phyloP scores from a whole-genome alignment of 2,797 vertebrate genomes.

The Picus viridis region DNA sequence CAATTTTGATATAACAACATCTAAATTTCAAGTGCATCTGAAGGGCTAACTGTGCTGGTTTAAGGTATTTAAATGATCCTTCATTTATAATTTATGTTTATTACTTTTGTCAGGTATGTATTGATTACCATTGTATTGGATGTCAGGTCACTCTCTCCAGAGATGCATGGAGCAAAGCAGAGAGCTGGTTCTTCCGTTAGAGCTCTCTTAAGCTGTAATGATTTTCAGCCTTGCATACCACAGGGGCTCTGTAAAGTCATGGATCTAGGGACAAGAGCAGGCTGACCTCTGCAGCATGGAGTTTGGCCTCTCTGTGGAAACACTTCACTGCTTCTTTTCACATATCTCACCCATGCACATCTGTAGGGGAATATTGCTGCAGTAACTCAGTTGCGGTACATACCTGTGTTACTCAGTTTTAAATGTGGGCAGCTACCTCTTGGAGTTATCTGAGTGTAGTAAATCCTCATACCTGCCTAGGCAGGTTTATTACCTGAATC shows the following conservation, averaged over 20 bases:
- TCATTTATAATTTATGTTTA: constrained; percentile 31
- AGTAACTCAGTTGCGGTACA: not conserved
- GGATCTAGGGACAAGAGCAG: not conserved
- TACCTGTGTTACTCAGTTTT: not conserved
- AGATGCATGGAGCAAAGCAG: not conserved
- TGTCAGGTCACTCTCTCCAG: constrained; percentile 5
- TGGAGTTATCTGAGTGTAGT: not conserved
- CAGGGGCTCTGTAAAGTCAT: not conserved
- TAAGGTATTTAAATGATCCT: constrained; percentile 42
- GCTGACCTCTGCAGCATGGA: not conserved
- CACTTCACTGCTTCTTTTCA: not conserved
- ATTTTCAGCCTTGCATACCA: not conserved
- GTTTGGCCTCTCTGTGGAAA: not conserved
- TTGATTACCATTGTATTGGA: constrained; percentile 37
- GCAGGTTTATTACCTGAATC: not conserved
- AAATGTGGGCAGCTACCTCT: not conserved
- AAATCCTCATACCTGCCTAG: not conserved
- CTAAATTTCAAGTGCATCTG: constrained; percentile 4
- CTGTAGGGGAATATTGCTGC: not conserved
- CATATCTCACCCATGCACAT: not conserved
- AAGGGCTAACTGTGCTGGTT: constrained; percentile 12
- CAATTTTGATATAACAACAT: not conserved
- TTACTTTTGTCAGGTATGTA: constrained; percentile 25
- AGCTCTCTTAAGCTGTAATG: constrained; percentile 19
- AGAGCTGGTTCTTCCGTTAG: not conserved